Evolutionary conservation across 35 echinoderm and acorn worm species (phyloP), one percentile per base, ranked within the genome.

Genomic region (Apostichopus japonicus): DNA sequence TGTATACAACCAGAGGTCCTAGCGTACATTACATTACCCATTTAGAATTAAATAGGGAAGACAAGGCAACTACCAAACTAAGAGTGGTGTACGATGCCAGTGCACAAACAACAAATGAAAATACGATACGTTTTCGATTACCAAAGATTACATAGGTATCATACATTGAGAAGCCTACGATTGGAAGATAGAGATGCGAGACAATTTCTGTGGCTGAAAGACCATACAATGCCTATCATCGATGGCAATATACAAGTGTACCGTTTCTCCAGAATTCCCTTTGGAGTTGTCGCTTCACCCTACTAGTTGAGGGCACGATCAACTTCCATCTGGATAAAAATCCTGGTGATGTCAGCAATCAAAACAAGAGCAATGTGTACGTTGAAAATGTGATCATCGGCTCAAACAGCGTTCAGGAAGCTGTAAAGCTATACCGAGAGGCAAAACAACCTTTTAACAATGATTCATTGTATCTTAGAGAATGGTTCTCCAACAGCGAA

Each of bases 341-440:
- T 51, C 79, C 79, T 44, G 79, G 79, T 15, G 6, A 80, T 9
- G 22, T 80, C 23, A 53, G 24, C 24, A 33, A 25, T 44, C 22
- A 80, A 23, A 87, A 63, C 16, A 87, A 67, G 61, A 58, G 17
- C 14, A 67, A 87, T 67, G 55, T 87, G 55, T 87, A 87, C 55
- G 55, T 87, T 0, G 84, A 87, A 56, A 87, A 87, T 21, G 61
- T 87, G 56, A 87, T 87, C 0, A 87, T 87, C 59, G 84, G 84
- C 24, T 62, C 84, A 62, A 87, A 22, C 21, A 58, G 19, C 55
- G 27, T 19, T n/a, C 56, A 87, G 23, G 61, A 87, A 87, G 84
- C 55, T 10, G 24, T 62, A 59, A 67, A 87, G 55, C n/a, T 59
- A 9, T 58, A 87, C 33, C 33, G 33, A 44, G 4, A 3, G 1